These are phyloP conservation scores for Habrosyne pyritoides DNA, from an alignment of 2,888 invertebrate genomes.

Conservation along the genomic window DNA sequence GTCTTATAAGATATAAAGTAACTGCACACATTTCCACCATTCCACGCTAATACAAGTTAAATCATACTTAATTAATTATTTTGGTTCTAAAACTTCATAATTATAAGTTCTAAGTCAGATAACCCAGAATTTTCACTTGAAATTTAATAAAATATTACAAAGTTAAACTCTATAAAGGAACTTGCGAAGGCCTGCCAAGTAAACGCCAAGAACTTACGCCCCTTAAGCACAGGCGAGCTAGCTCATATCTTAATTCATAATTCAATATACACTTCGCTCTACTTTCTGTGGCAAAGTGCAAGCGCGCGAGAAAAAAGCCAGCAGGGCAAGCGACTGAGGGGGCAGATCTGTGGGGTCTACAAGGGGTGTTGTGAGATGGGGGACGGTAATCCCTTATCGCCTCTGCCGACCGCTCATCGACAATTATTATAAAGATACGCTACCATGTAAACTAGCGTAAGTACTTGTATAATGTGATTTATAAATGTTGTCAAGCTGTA, in stretches of 20 bases:
- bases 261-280: slow-evolving; percentile 65
- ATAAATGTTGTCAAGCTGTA: neutral
- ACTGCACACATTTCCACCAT: neutral
- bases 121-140: neutral
- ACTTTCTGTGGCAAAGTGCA: slow-evolving; percentile 63
- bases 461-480: slow-evolving; percentile 20
- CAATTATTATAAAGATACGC: slow-evolving; percentile 72
- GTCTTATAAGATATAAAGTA: neutral
- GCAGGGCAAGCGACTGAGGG: slow-evolving; percentile 45
- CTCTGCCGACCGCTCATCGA: slow-evolving; percentile 70
- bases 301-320: slow-evolving; percentile 72
- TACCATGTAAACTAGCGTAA: slow-evolving; percentile 55
- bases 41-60: neutral
- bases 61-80: neutral
- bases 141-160: neutral
- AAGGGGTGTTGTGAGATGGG: slow-evolving; percentile 22
- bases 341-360: slow-evolving; percentile 23
- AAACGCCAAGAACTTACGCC: slow-evolving; percentile 11
- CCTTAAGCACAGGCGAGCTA: slow-evolving; percentile 27
- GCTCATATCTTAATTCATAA: slow-evolving; percentile 75
- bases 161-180: neutral
- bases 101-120: neutral
- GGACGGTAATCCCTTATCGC: slow-evolving; percentile 72
- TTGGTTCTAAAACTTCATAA: too few species aligned
- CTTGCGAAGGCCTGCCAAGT: neutral